These are phyloP conservation scores for Centropyge bicolor DNA, from an alignment of 2,797 vertebrate species.

Conservation along the genomic window DNA sequence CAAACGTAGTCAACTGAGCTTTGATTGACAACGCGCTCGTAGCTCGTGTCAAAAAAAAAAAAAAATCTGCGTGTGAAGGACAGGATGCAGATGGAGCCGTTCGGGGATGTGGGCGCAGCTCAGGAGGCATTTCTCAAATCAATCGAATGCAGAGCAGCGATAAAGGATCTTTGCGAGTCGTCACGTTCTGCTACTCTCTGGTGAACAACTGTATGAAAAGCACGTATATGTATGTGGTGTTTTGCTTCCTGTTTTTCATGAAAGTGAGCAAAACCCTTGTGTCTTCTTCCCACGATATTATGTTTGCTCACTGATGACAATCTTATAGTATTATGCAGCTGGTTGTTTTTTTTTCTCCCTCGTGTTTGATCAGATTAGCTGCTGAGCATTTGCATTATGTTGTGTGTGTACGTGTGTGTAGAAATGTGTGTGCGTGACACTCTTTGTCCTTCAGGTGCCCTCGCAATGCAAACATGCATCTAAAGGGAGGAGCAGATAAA, in stretches of 20 bases:
- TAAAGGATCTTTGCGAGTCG: background rate
- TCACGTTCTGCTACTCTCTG: background rate
- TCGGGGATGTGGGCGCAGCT: constrained; percentile 5
- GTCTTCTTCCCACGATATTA: constrained; percentile 16
- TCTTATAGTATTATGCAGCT: constrained; percentile 58
- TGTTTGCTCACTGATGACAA: constrained; percentile 56
- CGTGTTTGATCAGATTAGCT: constrained; percentile 66
- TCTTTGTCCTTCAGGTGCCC: constrained; percentile 48
- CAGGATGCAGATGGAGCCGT: constrained; percentile 18
- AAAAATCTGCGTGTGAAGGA: constrained; percentile 14
- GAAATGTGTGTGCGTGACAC: background rate
- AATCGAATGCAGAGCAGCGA: background rate
- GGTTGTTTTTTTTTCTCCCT: constrained; percentile 23
- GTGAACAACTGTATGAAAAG: constrained; percentile 8
- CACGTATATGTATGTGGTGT: background rate
- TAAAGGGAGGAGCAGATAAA: constrained; percentile 15
- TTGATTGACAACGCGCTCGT: constrained; percentile 51
- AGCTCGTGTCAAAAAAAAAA: background rate
- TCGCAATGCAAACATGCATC: constrained; percentile 16
- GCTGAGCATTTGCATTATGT: constrained; percentile 42
- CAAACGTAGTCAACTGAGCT: constrained; percentile 32
- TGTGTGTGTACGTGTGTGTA: background rate
- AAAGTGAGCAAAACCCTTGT: constrained; percentile 36
- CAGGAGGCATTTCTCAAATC: constrained; percentile 34
- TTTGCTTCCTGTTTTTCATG: constrained; percentile 32